Evolutionary conservation across 2,113 vertebrate genomes (phyloP), one percentile per base, ranked within the genome.

Genomic region (Erpornis zantholeuca): DNA sequence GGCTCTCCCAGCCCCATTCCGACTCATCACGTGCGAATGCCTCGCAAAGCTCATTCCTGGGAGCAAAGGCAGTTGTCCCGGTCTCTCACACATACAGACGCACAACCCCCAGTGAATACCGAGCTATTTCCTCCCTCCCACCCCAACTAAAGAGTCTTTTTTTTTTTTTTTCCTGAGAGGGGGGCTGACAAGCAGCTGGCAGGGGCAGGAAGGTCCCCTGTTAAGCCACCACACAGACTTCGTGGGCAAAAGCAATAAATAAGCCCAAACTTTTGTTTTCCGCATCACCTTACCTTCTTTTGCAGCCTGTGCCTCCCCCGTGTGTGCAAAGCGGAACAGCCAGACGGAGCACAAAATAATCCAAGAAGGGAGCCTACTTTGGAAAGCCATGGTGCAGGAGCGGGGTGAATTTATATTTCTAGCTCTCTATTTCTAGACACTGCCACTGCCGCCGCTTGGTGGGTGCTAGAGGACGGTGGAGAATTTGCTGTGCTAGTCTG

Each of bases 211-310:
- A 73, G 54, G 31, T 91, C 40, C 53, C 60, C 78, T 49, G 6
- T 57, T 31, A 42, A 87, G 36, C 69, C 80, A n/a, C 7, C 20
- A 21, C 38, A 31, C 44, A 45, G 87, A 69, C 88, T 83, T 73
- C 3, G 15, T 3, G 56, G 21, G 29, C 38, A 70, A 92, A 90
- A 92, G 66, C 87, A 59, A 95, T 86, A 96, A 95, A 93, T 96
- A 97, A 95, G 35, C 80, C 50, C 85, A 94, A 98, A 98, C 96
- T 97, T 98, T 98, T 97, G 96, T 92, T 93, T 96, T 52, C 95
- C 50, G 80, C 92, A 94, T 94, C 95, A 27, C 94, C 99, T 99
- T 98, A 99, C 99, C 99, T 99, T 99, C 99, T 98, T 99, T 99
- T 28, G 98, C 98, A 97, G 98, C 99, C 98, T 99, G 99, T 91